A percentile compares a stretch with the other conserved stretches of the same genome.
These are phyloP conservation scores for Caenorhabditis sulstoni DNA, from an alignment of 2,888 invertebrate species.

Conservation along the genomic window DNA sequence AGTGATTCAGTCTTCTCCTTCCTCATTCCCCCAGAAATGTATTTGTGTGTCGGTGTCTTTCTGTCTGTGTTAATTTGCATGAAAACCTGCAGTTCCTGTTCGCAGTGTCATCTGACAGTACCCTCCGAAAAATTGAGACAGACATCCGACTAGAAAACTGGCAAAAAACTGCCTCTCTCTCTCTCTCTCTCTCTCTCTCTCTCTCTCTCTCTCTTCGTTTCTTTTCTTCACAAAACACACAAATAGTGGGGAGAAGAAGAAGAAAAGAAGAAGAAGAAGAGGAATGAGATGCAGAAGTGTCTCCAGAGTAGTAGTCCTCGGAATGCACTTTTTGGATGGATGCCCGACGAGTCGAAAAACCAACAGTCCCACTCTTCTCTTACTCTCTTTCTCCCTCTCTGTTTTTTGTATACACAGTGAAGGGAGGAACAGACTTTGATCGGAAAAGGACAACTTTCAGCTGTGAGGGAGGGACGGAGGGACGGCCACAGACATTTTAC, in stretches of 20 bases:
- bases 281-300: not conserved
- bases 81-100: conserved; percentile 4
- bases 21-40: too few species aligned
- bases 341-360: conserved; percentile 12
- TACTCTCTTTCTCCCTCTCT: not conserved
- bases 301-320: conserved; percentile 24
- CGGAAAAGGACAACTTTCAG: conserved; percentile 45
- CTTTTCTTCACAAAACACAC: conserved; percentile 13
- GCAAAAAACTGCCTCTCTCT: not conserved
- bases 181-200: not conserved
- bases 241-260: not conserved
- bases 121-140: too few species aligned
- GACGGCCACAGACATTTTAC: not conserved
- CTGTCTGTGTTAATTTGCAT: conserved; percentile 23
- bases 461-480: conserved; percentile 12
- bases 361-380: conserved; percentile 14
- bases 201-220: too few species aligned
- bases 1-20: too few species aligned
- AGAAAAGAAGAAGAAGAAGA: conserved; percentile 10
- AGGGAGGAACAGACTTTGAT: conserved; percentile 33
- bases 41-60: too few species aligned
- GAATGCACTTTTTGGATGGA: conserved; percentile 39
- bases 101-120: too few species aligned
- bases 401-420: conserved; percentile 27
- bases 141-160: conserved; percentile 40